Conservation (phyloP, 2,888 invertebrate genomes). For the Callyntrura sp. region DNA sequence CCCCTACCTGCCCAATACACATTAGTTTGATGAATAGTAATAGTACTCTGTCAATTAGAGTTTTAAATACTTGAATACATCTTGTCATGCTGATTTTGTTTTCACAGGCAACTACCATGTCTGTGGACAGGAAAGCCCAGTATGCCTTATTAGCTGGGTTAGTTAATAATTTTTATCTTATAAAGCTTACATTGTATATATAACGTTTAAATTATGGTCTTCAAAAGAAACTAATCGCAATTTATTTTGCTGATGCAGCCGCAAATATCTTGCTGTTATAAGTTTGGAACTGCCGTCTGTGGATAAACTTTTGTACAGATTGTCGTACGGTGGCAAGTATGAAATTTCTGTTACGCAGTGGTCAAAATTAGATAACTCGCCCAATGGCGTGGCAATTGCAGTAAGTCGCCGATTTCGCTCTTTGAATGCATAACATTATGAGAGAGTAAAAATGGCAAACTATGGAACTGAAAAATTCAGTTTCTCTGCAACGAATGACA, state of each 20-base stretch:
- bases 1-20: too few relatives aligned
- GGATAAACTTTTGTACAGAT: slow-evolving; percentile 90
- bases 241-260: slow-evolving; percentile 87
- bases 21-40: too few relatives aligned
- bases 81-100: neutral
- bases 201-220: too few relatives aligned
- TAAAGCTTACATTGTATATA: too few relatives aligned
- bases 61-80: neutral
- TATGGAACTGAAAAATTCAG: too few relatives aligned
- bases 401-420: slow-evolving; percentile 87
- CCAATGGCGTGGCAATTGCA: slow-evolving; percentile 92
- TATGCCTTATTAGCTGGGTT: slow-evolving; percentile 94
- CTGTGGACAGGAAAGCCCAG: slow-evolving; percentile 94
- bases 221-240: too few relatives aligned
- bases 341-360: slow-evolving; percentile 97
- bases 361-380: slow-evolving; percentile 85
- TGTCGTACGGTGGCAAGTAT: slow-evolving; percentile 95
- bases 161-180: slow-evolving; percentile 81
- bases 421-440: neutral
- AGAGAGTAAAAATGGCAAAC: too few relatives aligned
- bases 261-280: slow-evolving; percentile 92
- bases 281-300: slow-evolving; percentile 89
- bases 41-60: too few relatives aligned
- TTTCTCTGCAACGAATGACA: too few relatives aligned
- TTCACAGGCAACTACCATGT: slow-evolving; percentile 95